Evolutionary conservation across 2,888 invertebrate genomes (phyloP), one percentile per base, ranked within the genome.

Genomic region (Kryphioiulus occultus): DNA sequence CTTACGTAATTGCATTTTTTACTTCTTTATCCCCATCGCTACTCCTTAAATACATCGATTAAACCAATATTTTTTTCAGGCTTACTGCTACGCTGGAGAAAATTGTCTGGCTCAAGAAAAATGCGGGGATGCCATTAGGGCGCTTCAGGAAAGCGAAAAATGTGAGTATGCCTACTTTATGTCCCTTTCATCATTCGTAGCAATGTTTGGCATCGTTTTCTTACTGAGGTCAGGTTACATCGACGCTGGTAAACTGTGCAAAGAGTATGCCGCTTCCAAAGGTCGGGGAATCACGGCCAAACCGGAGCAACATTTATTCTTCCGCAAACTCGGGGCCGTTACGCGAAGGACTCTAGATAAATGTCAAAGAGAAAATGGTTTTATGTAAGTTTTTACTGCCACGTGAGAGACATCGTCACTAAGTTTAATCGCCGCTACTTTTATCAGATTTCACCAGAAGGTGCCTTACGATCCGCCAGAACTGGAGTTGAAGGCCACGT

Each of bases 291-390:
- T 84, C 39, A 92, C 93, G 87, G 94, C 93, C 2, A 93, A 93
- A 90, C 94, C 94, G 2, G 93, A 94, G 89, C 92, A 93, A 88
- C 94, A 94, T 90, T 91, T 93, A 82, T 95, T 95, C 91, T 95
- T 94, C 91, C 92, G 93, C 89, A 92, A 93, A 83, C 91, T 94
- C 19, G 93, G 93, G 15, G 94, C 94, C 22, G 91, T 93, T 85
- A 92, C 95, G 22, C 93, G 93, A 89, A 91, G 94, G 68, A 94
- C 94, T 12, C 91, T 95, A 87, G 94, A 94, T 88, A 95, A 95
- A 90, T 94, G 94, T 91, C 93, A 94, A 89, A 91, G 94, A 88
- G 94, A 95, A 91, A 95, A 95, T 91, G 94, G 94, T 88, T 93
- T 95, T 89, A 95, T 95, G 94, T 94, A 91, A 92, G 93, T 84